phyloP scores from a whole-genome alignment of 2,797 vertebrate species.

The Antennarius maculatus region DNA sequence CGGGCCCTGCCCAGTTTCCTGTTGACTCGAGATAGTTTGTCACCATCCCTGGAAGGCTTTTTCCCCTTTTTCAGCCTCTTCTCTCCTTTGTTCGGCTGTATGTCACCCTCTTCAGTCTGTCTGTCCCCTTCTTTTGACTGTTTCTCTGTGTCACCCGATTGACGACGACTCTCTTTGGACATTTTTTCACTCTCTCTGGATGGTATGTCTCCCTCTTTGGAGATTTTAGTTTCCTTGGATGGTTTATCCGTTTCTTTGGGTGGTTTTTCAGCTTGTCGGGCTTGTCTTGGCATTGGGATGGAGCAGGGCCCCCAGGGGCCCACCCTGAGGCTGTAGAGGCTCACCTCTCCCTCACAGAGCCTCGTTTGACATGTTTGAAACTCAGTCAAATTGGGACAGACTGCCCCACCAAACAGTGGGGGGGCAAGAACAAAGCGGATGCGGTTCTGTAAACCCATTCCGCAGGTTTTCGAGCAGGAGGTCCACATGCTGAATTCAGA shows the following conservation, averaged over 20 bases:
- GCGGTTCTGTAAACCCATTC: constrained; percentile 89
- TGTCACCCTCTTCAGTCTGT: constrained; percentile 67
- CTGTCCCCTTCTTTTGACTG: constrained; percentile 35
- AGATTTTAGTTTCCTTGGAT: constrained; percentile 23
- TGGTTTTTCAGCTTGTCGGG: constrained; percentile 76
- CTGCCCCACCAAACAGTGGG: constrained; percentile 88
- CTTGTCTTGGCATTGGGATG: constrained; percentile 78
- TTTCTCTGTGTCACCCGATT: constrained; percentile 21
- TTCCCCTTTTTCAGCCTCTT: constrained; percentile 38
- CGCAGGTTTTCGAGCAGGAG: constrained; percentile 90
- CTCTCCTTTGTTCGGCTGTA: constrained; percentile 28
- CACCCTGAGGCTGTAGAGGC: constrained; percentile 88
- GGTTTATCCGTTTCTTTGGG: constrained; percentile 37
- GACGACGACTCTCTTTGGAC: constrained; percentile 25
- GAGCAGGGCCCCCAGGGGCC: constrained; percentile 90
- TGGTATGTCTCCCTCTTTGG: constrained; percentile 43
- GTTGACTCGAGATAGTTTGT: constrained; percentile 50
- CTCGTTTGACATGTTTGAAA: constrained; percentile 88
- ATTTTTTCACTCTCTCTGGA: constrained; percentile 44
- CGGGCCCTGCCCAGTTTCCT: constrained; percentile 54
- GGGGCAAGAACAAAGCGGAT: constrained; percentile 88
- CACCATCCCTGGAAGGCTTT: constrained; percentile 40
- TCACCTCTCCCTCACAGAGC: constrained; percentile 83
- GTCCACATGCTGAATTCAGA: constrained; percentile 91
- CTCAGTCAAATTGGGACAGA: constrained; percentile 93